Evolutionary conservation across 2,888 invertebrate genomes (phyloP).

Genomic region (Synanthedon vespiformis): DNA sequence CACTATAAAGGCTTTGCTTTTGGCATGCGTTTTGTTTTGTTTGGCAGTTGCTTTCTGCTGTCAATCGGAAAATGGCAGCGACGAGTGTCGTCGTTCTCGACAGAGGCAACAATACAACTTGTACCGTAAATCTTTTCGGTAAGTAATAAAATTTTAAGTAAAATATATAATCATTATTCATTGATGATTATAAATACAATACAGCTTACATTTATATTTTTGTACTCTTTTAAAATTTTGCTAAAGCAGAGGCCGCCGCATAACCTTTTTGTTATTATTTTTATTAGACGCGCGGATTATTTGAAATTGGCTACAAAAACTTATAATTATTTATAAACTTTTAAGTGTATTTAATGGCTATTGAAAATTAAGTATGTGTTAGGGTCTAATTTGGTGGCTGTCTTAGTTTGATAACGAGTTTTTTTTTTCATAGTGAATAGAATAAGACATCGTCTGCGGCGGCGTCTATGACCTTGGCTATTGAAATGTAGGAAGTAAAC

Average conservation of each 20-base stretch:
- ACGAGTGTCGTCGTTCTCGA: conserved; percentile 95
- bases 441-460: conserved; percentile 63
- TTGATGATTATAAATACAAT: conserved; percentile 5
- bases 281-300: conserved; percentile 54
- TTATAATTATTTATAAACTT: neutral
- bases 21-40: conserved; percentile 15
- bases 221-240: neutral
- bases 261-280: conserved; percentile 44
- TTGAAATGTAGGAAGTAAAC: conserved; percentile 70
- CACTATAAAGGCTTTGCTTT: neutral
- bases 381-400: conserved; percentile 4
- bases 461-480: conserved; percentile 62
- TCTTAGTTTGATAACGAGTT: conserved; percentile 46
- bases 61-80: conserved; percentile 79
- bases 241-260: conserved; percentile 15
- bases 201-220: conserved; percentile 3
- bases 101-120: conserved; percentile 96
- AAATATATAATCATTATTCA: conserved; percentile 4
- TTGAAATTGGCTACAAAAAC: conserved; percentile 20
- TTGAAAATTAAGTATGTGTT: neutral
- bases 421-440: conserved; percentile 48
- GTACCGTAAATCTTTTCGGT: conserved; percentile 97
- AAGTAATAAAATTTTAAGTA: conserved; percentile 44
- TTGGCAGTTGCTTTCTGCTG: conserved; percentile 53
- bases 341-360: neutral